A percentile compares a stretch with the other conserved stretches of the same genome.
These are phyloP conservation scores for Cerceris rybyensis DNA, from an alignment of 2,888 invertebrate species.

Conservation along the genomic window DNA sequence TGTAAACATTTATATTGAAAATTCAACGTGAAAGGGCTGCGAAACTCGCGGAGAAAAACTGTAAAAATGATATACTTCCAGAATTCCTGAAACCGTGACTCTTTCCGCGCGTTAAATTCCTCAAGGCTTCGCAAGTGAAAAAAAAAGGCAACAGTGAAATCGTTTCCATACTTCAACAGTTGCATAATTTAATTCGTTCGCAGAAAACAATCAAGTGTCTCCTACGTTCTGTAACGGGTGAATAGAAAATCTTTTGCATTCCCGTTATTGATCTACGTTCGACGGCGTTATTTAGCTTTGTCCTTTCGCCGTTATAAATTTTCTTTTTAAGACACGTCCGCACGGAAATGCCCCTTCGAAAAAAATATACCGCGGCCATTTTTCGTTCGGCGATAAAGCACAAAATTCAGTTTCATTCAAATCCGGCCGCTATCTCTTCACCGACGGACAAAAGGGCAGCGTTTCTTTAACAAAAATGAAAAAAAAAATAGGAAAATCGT, in stretches of 20 bases:
- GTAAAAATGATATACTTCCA: slow-evolving; percentile 8
- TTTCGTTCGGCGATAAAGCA: not conserved
- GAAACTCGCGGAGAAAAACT: slow-evolving; percentile 7
- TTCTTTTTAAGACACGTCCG: slow-evolving; percentile 3
- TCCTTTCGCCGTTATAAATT: slow-evolving; percentile 6
- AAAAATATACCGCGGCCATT: not conserved
- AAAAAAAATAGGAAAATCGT: not conserved
- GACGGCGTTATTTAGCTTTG: not conserved
- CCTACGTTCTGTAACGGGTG: slow-evolving; percentile 6
- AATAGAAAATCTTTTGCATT: slow-evolving; percentile 21
- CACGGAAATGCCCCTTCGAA: slow-evolving; percentile 5
- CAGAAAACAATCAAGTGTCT: slow-evolving; percentile 17
- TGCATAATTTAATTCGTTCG: slow-evolving; percentile 58
- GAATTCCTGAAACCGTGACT: slow-evolving; percentile 42
- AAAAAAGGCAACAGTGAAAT: slow-evolving; percentile 57
- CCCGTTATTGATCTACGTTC: slow-evolving; percentile 17
- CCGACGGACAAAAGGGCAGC: not conserved
- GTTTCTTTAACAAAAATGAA: slow-evolving; percentile 16
- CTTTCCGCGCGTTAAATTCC: slow-evolving; percentile 52
- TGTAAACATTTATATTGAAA: not conserved
- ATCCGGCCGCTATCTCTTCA: too few species aligned
- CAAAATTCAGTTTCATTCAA: slow-evolving; percentile 4
- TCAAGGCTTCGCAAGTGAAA: slow-evolving; percentile 55
- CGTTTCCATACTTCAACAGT: slow-evolving; percentile 51
- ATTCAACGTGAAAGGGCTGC: not conserved